Percentiles rank a stretch among this genome's conserved stretches.
These are phyloP conservation scores for Diachrysia chrysitis DNA, from an alignment of 2,888 invertebrate genomes.

Conservation along the genomic window DNA sequence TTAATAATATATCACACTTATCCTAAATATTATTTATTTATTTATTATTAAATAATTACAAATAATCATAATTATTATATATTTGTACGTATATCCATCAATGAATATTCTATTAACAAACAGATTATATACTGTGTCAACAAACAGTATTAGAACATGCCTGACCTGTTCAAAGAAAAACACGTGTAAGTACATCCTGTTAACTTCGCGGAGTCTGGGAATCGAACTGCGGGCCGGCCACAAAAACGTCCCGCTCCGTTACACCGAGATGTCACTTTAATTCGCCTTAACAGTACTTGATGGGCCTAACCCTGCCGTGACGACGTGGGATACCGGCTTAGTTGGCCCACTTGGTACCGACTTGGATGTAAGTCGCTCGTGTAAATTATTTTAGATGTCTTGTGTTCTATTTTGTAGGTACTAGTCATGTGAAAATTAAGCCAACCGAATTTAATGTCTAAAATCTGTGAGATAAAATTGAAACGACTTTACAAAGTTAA, in stretches of 20 bases:
- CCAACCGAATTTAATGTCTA: too few relatives aligned
- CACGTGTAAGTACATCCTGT: slow-evolving; percentile 56
- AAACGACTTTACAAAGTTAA: too few relatives aligned
- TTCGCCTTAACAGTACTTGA: slow-evolving; percentile 81
- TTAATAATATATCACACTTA: too few relatives aligned
- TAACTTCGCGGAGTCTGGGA: slow-evolving; percentile 61
- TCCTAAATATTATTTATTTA: too few relatives aligned
- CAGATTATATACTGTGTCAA: not conserved
- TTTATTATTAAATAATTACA: too few relatives aligned
- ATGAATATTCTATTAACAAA: not conserved
- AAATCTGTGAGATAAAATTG: too few relatives aligned
- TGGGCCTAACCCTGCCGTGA: slow-evolving; percentile 63
- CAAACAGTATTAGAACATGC: slow-evolving; percentile 24
- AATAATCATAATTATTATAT: too few relatives aligned
- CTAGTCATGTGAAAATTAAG: too few relatives aligned
- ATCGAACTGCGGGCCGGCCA: slow-evolving; percentile 52
- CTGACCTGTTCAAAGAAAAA: slow-evolving; percentile 53
- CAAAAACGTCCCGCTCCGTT: slow-evolving; percentile 69
- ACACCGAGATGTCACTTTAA: slow-evolving; percentile 78
- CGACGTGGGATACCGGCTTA: slow-evolving; percentile 58
- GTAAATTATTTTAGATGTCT: slow-evolving; percentile 21
- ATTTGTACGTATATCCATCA: too few relatives aligned
- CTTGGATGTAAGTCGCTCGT: slow-evolving; percentile 10
- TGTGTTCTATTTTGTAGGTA: too few relatives aligned
- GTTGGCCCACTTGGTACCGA: slow-evolving; percentile 36